Evolutionary conservation across 1,140 invertebrate genomes (phyloP).

Genomic region (Ceratina australensis): DNA sequence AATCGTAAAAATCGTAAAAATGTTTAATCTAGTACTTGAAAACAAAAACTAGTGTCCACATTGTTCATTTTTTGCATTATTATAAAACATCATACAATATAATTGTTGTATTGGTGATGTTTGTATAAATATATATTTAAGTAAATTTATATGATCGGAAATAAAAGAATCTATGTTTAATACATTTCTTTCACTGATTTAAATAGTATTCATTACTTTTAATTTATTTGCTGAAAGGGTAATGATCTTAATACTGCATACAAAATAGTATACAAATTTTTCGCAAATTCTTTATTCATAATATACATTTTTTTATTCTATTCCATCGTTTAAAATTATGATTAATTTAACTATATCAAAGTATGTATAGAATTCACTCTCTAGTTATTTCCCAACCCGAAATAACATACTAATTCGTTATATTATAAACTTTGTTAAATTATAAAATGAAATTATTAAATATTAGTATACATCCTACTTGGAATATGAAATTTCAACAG

Average conservation of each 20-base stretch:
- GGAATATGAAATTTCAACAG: background rate
- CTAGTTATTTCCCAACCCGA: background rate
- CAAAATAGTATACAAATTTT: constrained; percentile 2
- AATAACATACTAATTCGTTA: background rate
- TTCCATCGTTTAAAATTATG: background rate
- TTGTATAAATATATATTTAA: constrained; percentile 22
- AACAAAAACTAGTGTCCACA: background rate
- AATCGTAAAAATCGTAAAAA: background rate
- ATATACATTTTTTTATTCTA: constrained; percentile 22
- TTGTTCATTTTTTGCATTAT: background rate
- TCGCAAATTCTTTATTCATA: constrained; percentile 28
- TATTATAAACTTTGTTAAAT: too few relatives aligned
- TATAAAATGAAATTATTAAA: too few relatives aligned
- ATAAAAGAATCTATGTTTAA: constrained; percentile 40
- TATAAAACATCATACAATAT: background rate
- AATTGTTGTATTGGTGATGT: background rate
- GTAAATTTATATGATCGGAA: background rate
- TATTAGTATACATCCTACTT: too few relatives aligned
- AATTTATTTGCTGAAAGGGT: background rate
- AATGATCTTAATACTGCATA: background rate
- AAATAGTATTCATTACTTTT: background rate
- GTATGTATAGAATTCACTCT: background rate
- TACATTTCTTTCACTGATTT: background rate
- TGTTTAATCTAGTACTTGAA: background rate
- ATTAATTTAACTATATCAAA: background rate